Base-by-base conservation (phyloP, 2,888 invertebrate species). In the Eupsilia transversa region DNA sequence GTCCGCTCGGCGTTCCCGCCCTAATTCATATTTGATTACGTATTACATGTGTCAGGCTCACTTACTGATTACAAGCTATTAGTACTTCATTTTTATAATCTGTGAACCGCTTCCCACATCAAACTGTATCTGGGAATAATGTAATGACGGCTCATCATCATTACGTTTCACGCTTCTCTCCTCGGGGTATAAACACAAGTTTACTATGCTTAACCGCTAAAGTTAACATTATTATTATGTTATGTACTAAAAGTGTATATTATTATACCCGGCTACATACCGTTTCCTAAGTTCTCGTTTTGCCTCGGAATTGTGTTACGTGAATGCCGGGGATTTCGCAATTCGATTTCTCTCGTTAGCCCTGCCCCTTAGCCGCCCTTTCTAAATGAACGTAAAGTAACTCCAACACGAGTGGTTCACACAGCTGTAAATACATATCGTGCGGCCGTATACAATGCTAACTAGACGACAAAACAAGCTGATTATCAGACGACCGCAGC, bases 1-100 rank as follows among this genome's bases (percentile, higher is more conserved):
- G 1, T 23, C 12, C 63, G 35, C 83, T 82, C 81, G 80, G 82
- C 74, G 65, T 43, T 35, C 72, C 52, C 73, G 67, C 74, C 82
- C 73, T 90, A 84, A 88, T 88, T 77, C 85, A 74, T 80, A 79
- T 87, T 90, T 87, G 87, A 91, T 91, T 82, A 88, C 87, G 71
- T 74, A 33, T 70, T 57, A 38, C 68, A 64, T 3, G 69, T 66
- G 68, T 35, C 71, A 69, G 77, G 27, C 76, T 67, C 52, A 78
- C 67, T 75, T 66, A 64, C 73, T 82, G 74, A 81, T 80, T 64
- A 77, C 61, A 61, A 64, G 74, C 75, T 73, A 77, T 77, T 79
- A 87, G 57, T 76, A 27, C 79, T 80, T 61, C 68, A 79, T 83
- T 79, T 52, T 77, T 79, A 76, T 80, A 61, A 79, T 72, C 71